Conservation (phyloP, 2,113 vertebrate species). For the Lamprologus ornatipinnis region DNA sequence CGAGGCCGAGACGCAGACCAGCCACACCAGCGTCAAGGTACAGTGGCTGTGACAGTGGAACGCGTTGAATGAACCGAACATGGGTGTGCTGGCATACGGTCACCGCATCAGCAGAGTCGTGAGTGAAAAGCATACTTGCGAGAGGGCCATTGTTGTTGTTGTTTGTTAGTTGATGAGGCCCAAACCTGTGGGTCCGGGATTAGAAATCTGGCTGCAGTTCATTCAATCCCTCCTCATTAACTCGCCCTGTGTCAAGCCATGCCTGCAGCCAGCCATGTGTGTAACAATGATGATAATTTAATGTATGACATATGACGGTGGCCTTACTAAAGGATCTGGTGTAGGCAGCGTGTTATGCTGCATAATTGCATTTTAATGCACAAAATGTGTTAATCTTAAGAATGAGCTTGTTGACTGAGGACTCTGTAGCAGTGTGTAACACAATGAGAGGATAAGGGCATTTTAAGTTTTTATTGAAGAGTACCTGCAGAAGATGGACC, state of each 20-base stretch:
- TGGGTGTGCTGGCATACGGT: neutral
- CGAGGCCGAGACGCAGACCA: conserved; percentile 91
- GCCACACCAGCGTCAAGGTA: conserved; percentile 81
- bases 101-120: neutral
- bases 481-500: neutral
- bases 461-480: neutral
- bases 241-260: neutral
- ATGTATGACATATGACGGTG: neutral
- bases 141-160: neutral
- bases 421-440: neutral
- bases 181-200: neutral
- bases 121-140: neutral
- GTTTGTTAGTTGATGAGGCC: conserved; percentile 3
- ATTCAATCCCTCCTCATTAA: neutral
- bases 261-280: neutral
- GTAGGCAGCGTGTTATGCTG: neutral
- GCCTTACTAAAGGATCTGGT: neutral
- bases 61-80: neutral
- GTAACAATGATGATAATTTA: neutral
- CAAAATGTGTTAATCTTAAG: neutral
- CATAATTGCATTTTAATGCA: neutral
- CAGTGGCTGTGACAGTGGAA: neutral
- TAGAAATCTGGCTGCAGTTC: neutral
- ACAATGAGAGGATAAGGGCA: neutral
- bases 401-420: neutral